Percentiles rank a stretch among this genome's conserved stretches.
phyloP scores from a whole-genome alignment of 2,888 invertebrate species.

The Sphinx pinastri region DNA sequence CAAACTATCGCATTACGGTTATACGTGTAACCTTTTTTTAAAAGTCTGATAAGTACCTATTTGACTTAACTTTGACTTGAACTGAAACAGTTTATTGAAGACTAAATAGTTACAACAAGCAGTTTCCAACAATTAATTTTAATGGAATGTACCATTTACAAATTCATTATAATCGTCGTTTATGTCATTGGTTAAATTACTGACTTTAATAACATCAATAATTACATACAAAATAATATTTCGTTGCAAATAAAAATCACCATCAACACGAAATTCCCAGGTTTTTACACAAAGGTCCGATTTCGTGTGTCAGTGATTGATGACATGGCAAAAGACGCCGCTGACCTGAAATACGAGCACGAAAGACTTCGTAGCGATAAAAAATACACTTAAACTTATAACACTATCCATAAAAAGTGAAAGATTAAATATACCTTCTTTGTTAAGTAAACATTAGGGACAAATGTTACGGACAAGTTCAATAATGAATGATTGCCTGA shows the following conservation, averaged over 20 bases:
- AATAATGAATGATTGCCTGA: neutral
- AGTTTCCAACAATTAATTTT: no score
- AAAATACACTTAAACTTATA: slow-evolving; percentile 18
- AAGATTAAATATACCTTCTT: neutral
- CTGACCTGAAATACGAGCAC: slow-evolving; percentile 4
- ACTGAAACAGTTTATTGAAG: no score
- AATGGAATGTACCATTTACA: no score
- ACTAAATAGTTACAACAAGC: no score
- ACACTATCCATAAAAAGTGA: neutral
- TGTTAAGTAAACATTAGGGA: neutral
- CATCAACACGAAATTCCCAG: slow-evolving; percentile 48
- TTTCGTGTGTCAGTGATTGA: slow-evolving; percentile 64
- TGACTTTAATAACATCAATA: neutral
- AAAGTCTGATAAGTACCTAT: no score
- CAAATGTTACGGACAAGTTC: neutral
- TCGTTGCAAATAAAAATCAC: neutral
- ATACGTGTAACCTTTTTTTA: no score
- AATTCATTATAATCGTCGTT: no score
- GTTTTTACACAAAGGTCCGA: slow-evolving; percentile 58
- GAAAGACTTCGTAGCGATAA: slow-evolving; percentile 31
- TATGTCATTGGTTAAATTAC: no score
- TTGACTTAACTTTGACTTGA: no score
- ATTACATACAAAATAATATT: neutral
- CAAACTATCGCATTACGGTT: no score
- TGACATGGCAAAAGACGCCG: slow-evolving; percentile 51